Evolutionary conservation across 2,113 vertebrate species (phyloP).

Genomic region (Pogona vitticeps): DNA sequence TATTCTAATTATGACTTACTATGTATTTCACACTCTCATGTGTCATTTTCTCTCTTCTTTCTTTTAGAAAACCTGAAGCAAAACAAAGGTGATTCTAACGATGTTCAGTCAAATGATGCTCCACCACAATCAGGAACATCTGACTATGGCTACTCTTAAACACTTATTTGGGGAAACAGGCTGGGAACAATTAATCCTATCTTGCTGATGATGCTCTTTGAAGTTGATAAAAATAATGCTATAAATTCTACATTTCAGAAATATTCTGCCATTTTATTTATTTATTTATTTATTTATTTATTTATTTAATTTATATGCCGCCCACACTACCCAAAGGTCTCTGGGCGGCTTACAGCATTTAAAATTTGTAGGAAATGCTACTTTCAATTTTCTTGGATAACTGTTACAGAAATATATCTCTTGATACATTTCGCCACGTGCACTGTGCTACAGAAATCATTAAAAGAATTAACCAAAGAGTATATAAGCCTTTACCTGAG

Average conservation of each 20-base stretch:
- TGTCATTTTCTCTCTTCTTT: too few species aligned
- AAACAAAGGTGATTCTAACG: not conserved
- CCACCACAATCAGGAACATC: not conserved
- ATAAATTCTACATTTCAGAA: not conserved
- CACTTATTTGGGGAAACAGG: not conserved
- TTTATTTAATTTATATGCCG: too few species aligned
- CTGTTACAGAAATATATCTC: too few species aligned
- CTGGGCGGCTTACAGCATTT: too few species aligned
- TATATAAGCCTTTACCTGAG: conserved; percentile 82
- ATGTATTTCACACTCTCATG: too few species aligned
- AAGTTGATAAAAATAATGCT: not conserved
- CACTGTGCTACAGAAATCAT: not conserved
- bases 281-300: too few species aligned
- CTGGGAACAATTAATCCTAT: not conserved
- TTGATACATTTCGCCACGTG: not conserved
- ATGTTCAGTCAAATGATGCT: not conserved
- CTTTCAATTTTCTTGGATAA: not conserved
- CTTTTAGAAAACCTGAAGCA: too few species aligned
- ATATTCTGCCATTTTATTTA: not conserved
- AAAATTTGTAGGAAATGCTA: not conserved
- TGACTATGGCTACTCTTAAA: not conserved
- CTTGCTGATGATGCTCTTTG: conserved; percentile 5
- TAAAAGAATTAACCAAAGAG: not conserved
- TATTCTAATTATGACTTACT: too few species aligned
- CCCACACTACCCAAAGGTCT: too few species aligned